Evolutionary conservation across 2,888 invertebrate genomes (phyloP).

Genomic region (Steromphala cineraria): DNA sequence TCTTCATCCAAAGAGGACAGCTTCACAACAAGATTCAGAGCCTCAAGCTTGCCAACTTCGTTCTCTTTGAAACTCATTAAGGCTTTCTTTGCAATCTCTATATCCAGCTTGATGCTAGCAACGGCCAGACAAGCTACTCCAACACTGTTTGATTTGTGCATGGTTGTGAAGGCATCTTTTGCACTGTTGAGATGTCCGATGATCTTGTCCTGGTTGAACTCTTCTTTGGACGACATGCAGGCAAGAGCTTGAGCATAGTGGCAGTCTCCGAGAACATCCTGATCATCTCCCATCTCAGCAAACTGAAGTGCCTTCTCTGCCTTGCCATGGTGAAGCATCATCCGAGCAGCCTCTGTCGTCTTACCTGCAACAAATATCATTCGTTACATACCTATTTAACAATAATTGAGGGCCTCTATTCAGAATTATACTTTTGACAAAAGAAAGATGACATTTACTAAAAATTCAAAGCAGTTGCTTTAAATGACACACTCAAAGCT

Average conservation of each 20-base stretch:
- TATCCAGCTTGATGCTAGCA: slow-evolving; percentile 31
- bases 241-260: slow-evolving; percentile 44
- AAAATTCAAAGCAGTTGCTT: too few species aligned
- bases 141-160: slow-evolving; percentile 28
- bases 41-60: slow-evolving; percentile 51
- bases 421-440: too few species aligned
- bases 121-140: slow-evolving; percentile 38
- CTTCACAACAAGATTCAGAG: slow-evolving; percentile 33
- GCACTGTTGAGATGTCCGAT: not conserved
- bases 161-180: not conserved
- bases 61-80: slow-evolving; percentile 47
- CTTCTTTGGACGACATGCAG: slow-evolving; percentile 29
- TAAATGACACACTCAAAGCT: too few species aligned
- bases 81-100: slow-evolving; percentile 34
- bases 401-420: too few species aligned
- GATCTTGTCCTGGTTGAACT: not conserved
- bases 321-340: slow-evolving; percentile 47
- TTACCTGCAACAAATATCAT: slow-evolving; percentile 38
- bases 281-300: slow-evolving; percentile 43
- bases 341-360: slow-evolving; percentile 41
- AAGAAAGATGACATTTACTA: too few species aligned
- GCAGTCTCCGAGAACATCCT: slow-evolving; percentile 45
- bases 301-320: slow-evolving; percentile 42
- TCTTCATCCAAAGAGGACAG: not conserved
- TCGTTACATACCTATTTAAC: not conserved